phyloP scores from a whole-genome alignment of 2,797 vertebrate species.

The Scleropages formosus region DNA sequence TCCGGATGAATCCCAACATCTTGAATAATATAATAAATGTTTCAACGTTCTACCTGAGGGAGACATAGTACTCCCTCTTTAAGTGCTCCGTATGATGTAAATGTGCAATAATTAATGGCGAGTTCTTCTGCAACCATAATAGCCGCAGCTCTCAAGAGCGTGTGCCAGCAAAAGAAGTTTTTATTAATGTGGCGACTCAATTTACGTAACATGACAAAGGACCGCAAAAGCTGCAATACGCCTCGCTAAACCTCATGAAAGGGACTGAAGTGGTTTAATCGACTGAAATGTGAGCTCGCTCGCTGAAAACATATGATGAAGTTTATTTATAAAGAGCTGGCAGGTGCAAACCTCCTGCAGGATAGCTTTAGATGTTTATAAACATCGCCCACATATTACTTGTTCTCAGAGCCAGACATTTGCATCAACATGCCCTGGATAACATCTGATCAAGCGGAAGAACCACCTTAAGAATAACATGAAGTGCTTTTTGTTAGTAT shows the following conservation, averaged over 20 bases:
- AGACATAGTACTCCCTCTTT: too few species aligned
- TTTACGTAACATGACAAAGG: not conserved
- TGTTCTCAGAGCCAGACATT: not conserved
- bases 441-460: not conserved
- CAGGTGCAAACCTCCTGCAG: not conserved
- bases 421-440: not conserved
- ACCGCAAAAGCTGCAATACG: not conserved
- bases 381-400: not conserved
- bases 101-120: too few species aligned
- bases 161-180: not conserved
- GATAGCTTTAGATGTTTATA: not conserved
- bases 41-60: too few species aligned
- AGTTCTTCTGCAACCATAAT: not conserved
- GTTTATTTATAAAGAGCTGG: conserved; percentile 3
- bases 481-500: not conserved
- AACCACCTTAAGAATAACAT: not conserved
- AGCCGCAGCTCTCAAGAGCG: not conserved
- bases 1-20: too few species aligned
- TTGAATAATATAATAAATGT: too few species aligned
- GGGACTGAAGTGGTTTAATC: conserved; percentile 5
- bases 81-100: too few species aligned
- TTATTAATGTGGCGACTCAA: not conserved
- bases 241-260: not conserved
- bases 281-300: not conserved
- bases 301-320: not conserved